Evolutionary conservation across 2,888 invertebrate species (phyloP), one percentile per base, ranked within the genome.

Genomic region (Liodrosophila aerea): DNA sequence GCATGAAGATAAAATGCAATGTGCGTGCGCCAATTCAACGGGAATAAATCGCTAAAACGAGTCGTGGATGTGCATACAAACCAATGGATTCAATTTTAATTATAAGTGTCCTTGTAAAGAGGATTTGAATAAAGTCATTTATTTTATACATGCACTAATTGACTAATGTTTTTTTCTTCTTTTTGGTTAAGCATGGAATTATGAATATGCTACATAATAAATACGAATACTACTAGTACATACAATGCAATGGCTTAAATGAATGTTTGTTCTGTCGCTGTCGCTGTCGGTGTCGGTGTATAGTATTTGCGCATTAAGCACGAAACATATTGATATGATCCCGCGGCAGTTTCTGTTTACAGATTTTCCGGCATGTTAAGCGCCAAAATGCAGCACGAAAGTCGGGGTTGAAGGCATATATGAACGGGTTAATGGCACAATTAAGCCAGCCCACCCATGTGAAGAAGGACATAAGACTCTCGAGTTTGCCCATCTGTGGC

Each of bases 361-460:
- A 90, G 53, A 90, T 85, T 39, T 85, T 83, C 8, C 87, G 73
- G 44, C 89, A 88, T 41, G 96, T 96, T 31, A 96, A 90, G 66
- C 95, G 92, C 96, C 96, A 96, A 86, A 96, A 96, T 0, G 96
- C 96, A 76, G 95, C 92, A 87, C 96, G 92, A 87, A 96, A 96
- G 88, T 96, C 96, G 0, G 94, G 94, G 69, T 96, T 96, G 90
- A 96, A 96, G 9, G 96, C 96, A 86, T 97, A 97, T 82, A 97
- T 97, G 87, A 96, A 96, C 0, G 97, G 96, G 90, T 97, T 97
- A 61, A 97, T 95, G 2, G 96, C 95, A 0, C 96, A 96, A 87
- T 97, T 97, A 69, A 96, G 94, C 96, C 96, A 97, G 0, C 96
- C 97, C 36, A 97, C 91, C 96, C 97, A 97, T 0, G 96, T 96